Conservation (phyloP, 2,113 vertebrate species). For the Campylorhamphus procurvoides region DNA sequence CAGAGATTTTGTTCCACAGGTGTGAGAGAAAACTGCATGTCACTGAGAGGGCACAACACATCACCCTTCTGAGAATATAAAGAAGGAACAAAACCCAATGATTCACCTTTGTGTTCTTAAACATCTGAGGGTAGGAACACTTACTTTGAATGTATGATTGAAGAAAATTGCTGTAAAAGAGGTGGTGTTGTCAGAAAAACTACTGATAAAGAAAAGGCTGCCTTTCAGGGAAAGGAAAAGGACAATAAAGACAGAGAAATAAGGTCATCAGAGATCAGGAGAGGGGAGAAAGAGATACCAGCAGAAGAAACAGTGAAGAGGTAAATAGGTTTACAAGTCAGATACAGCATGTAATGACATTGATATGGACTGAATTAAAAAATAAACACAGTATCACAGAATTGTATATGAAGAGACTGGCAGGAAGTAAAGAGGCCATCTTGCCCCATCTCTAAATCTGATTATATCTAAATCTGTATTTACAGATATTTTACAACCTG, state of each 20-base stretch:
- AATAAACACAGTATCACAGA: not conserved
- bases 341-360: not conserved
- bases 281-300: not conserved
- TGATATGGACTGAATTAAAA: not conserved
- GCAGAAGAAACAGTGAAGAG: not conserved
- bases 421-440: not conserved
- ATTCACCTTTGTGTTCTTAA: not conserved
- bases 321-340: not conserved
- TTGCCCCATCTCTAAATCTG: not conserved
- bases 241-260: not conserved
- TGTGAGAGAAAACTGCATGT: not conserved
- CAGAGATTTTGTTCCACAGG: not conserved
- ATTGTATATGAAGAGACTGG: not conserved
- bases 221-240: not conserved
- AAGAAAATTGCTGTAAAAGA: not conserved
- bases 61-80: not conserved
- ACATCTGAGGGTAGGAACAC: not conserved
- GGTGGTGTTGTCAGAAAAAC: not conserved
- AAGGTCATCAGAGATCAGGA: not conserved
- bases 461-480: not conserved
- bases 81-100: not conserved
- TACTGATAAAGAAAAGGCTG: not conserved
- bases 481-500: not conserved
- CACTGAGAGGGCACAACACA: not conserved
- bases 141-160: not conserved